Base-by-base conservation (phyloP, 2,888 invertebrate species). In the Netelia fuscicornis region DNA sequence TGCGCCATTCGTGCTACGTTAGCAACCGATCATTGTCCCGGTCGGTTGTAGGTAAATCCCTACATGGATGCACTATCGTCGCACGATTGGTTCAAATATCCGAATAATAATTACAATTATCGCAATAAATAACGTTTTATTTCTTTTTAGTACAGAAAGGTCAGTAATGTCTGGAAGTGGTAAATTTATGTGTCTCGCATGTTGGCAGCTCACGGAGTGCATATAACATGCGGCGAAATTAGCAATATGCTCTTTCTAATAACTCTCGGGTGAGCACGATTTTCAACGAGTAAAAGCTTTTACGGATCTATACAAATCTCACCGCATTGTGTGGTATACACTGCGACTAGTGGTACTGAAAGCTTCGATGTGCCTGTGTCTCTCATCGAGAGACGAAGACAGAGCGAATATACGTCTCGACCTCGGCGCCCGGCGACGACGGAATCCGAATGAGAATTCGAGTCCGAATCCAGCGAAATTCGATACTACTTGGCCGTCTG, bases 371-470 rank as follows among this genome's bases (percentile, higher is more conserved):
- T 48, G 20, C 13, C 10, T 78, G 60, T n/a, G 72, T 74, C 10
- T 72, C 48, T 72, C 60, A 71, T 67, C 30, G 72, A 64, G 74
- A 84, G 78, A 78, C 56, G 56, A 54, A 70, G 70, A 58, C 62
- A 64, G 75, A 81, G 75, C 25, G 37, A 37, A 70, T 72, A 67
- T 77, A 60, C 23, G 72, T 82, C 48, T 64, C 77, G 64, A 13
- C 64, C 68, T 52, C 60, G 62, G 23, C 44, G 70, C 72, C 42
- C 78, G 48, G 84, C 74, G 75, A 78, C 84, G 79, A 71, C 85
- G 80, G 68, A 87, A 86, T 85, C 84, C 83, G 84, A 88, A 88
- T 86, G 86, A 85, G 88, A 88, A 88, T 88, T 87, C 83, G 81
- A 82, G 87, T 85, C 86, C 82, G 85, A 85, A 87, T 85, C 84